These are phyloP conservation scores for Phalloptychus januarius DNA, from an alignment of 2,797 vertebrate genomes.

Conservation along the genomic window DNA sequence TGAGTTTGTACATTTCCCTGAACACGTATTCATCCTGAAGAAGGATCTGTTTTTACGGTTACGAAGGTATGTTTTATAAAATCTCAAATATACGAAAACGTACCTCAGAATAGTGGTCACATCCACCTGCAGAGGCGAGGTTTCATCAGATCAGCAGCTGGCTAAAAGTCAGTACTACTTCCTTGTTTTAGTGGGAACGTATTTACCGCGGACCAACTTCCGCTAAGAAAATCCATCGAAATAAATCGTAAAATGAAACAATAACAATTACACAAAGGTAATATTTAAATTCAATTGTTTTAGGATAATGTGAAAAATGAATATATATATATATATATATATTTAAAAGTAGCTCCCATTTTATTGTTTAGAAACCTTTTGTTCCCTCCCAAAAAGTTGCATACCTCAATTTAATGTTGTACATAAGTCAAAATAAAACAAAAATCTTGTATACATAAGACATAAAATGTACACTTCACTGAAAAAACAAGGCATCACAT, in stretches of 20 bases:
- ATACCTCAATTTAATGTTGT: background rate
- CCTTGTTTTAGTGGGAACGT: slow-evolving; percentile 58
- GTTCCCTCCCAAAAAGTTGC: background rate
- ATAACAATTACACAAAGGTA: background rate
- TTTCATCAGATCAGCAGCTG: background rate
- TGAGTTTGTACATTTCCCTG: background rate
- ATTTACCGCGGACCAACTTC: slow-evolving; percentile 57
- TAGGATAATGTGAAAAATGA: background rate
- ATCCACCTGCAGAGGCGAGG: slow-evolving; percentile 37
- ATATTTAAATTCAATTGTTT: background rate
- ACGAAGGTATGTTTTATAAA: background rate
- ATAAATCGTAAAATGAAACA: background rate
- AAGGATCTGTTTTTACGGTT: rapidly evolving
- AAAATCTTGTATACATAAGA: background rate
- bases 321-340: too few species aligned
- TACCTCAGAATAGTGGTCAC: slow-evolving; percentile 44
- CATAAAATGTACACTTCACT: background rate
- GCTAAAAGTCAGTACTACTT: slow-evolving; percentile 18
- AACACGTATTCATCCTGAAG: rapidly evolving
- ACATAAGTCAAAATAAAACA: background rate
- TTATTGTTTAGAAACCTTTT: too few species aligned
- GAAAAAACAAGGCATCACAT: background rate
- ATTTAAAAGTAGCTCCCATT: background rate
- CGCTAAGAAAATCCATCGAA: slow-evolving; percentile 20
- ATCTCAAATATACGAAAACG: background rate